Conservation (phyloP, 92 coral and sea anemone species). For the Scolanthus callimorphus region DNA sequence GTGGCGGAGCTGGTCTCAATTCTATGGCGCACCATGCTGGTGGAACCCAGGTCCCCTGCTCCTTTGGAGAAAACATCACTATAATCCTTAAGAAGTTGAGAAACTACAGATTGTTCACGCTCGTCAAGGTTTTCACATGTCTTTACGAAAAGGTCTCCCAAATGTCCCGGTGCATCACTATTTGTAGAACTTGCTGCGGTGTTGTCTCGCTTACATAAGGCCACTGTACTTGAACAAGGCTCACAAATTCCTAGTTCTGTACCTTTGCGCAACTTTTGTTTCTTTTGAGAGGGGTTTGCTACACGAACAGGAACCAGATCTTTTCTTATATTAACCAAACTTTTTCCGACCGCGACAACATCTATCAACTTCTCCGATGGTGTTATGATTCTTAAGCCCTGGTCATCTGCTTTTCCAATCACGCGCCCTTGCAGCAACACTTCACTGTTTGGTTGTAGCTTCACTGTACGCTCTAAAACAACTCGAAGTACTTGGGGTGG, state of each 20-base stretch:
- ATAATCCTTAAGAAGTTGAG: neutral
- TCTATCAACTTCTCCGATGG: neutral
- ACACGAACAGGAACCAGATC: neutral
- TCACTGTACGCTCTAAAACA: neutral
- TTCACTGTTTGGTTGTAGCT: neutral
- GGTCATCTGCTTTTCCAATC: neutral
- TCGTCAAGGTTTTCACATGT: neutral
- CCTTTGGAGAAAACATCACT: too few species aligned
- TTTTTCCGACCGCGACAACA: neutral
- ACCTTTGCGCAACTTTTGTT: neutral
- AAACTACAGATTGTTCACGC: neutral
- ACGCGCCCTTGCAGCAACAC: neutral
- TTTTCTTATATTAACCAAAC: neutral
- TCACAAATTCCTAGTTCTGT: neutral
- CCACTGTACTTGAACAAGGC: neutral
- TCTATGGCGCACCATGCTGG: neutral
- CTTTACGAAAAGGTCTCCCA: neutral
- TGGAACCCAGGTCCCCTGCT: too few species aligned
- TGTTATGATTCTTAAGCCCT: neutral
- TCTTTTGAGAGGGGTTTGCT: neutral
- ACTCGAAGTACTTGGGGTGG: neutral
- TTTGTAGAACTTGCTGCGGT: neutral
- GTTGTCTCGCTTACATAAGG: neutral
- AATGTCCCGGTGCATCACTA: neutral
- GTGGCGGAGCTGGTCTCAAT: neutral